A percentile compares a stretch with the other conserved stretches of the same genome.
Conservation (phyloP, 2,797 vertebrate species). For the Poecilia wingei region DNA sequence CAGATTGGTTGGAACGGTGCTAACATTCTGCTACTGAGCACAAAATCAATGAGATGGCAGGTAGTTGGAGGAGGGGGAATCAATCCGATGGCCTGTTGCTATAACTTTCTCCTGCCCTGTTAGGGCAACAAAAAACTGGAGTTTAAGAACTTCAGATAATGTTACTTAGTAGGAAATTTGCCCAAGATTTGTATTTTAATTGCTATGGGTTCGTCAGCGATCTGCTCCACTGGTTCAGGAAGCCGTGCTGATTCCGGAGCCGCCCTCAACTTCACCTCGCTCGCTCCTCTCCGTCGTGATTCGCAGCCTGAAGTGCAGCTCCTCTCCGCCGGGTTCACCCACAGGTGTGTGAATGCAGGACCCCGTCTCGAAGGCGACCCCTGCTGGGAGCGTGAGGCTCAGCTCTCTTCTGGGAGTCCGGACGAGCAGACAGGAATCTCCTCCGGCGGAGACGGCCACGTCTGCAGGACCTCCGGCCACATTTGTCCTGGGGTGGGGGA, state of each 20-base stretch:
- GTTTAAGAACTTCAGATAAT: conserved; percentile 24
- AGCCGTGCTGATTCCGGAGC: background rate
- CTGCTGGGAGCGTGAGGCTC: conserved; percentile 80
- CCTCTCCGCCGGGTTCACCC: conserved; percentile 71
- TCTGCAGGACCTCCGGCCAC: conserved; percentile 60
- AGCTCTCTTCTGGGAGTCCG: conserved; percentile 60
- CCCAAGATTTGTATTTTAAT: conserved; percentile 23
- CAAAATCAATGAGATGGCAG: conserved; percentile 47
- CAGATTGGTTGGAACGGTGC: conserved; percentile 38
- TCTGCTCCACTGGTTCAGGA: background rate
- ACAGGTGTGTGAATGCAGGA: conserved; percentile 80
- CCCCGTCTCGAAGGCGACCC: conserved; percentile 81
- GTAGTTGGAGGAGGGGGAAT: conserved; percentile 29
- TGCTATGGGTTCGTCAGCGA: conserved; percentile 16
- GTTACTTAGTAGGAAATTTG: background rate
- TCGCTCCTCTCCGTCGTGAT: conserved; percentile 54
- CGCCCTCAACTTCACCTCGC: conserved; percentile 46
- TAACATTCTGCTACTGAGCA: conserved; percentile 45
- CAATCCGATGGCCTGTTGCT: conserved; percentile 48
- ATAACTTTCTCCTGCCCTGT: conserved; percentile 17
- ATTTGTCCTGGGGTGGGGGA: conserved; percentile 62
- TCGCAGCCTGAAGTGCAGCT: conserved; percentile 85
- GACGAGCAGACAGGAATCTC: conserved; percentile 72
- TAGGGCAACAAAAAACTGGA: conserved; percentile 8
- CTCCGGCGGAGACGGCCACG: conserved; percentile 71